These are phyloP conservation scores for Meiosimyza decipiens DNA, from an alignment of 2,888 invertebrate genomes.

Conservation along the genomic window DNA sequence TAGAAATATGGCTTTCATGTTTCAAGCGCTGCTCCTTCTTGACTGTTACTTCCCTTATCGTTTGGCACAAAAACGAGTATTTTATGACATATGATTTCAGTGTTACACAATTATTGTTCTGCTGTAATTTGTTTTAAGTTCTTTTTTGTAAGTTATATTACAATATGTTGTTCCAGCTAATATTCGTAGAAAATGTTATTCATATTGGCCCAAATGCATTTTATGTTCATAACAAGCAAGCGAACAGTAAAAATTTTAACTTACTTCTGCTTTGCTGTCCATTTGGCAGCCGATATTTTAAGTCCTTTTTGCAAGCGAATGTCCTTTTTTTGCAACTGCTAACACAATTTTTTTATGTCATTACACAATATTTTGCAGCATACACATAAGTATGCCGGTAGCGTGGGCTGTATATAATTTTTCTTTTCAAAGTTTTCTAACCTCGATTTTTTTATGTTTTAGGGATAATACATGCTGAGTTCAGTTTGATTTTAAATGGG, in stretches of 20 bases:
- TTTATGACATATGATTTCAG: slow-evolving; percentile 20
- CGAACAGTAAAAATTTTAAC: no score
- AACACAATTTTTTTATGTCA: slow-evolving; percentile 20
- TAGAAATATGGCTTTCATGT: neutral
- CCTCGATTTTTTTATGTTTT: no score
- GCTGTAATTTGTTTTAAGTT: neutral
- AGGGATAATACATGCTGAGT: no score
- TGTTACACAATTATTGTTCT: slow-evolving; percentile 32
- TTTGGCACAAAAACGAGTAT: neutral
- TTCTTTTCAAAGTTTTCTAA: no score
- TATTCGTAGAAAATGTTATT: neutral
- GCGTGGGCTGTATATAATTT: no score
- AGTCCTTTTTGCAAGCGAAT: slow-evolving; percentile 1
- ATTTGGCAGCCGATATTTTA: neutral
- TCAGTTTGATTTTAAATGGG: no score
- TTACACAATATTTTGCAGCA: slow-evolving; percentile 15
- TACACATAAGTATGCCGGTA: neutral
- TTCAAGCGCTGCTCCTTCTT: neutral
- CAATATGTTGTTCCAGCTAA: slow-evolving; percentile 17
- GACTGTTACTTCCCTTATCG: neutral
- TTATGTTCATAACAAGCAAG: neutral
- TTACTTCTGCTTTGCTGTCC: neutral
- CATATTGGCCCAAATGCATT: slow-evolving; percentile 23
- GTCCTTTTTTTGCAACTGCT: slow-evolving; percentile 19
- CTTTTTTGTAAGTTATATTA: neutral